Percentiles rank a stretch among this genome's conserved stretches.
phyloP scores from a whole-genome alignment of 2,888 invertebrate species.

The Plagodis pulveraria region DNA sequence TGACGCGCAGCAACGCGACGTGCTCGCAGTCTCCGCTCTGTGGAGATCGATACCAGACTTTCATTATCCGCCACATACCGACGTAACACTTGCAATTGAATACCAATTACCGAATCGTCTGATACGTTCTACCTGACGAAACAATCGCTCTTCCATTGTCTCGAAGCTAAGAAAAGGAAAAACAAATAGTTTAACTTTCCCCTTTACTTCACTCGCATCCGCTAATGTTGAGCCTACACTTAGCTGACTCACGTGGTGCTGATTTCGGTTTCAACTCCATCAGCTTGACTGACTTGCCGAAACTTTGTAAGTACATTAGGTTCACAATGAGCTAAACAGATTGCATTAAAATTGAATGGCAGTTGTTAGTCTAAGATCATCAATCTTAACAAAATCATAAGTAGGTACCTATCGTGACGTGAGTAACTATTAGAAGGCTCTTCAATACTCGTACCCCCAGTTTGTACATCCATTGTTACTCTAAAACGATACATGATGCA shows the following conservation, averaged over 20 bases:
- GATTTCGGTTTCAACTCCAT: conserved; percentile 78
- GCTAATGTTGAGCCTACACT: conserved; percentile 76
- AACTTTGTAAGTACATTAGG: conserved; percentile 32
- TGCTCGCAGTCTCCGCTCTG: conserved; percentile 51
- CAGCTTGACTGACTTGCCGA: conserved; percentile 63
- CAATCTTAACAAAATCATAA: conserved; percentile 43
- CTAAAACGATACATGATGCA: conserved; percentile 3
- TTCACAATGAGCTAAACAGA: conserved; percentile 38
- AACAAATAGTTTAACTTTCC: conserved; percentile 82
- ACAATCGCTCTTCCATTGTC: conserved; percentile 56
- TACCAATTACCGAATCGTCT: conserved; percentile 31
- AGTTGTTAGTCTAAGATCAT: conserved; percentile 38
- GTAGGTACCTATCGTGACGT: conserved; percentile 2
- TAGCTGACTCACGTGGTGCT: conserved; percentile 75
- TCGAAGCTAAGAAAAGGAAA: conserved; percentile 66
- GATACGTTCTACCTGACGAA: conserved; percentile 33
- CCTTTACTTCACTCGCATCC: conserved; percentile 74
- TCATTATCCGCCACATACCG: conserved; percentile 62
- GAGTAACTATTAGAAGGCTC: conserved; percentile 7
- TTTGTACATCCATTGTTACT: conserved; percentile 4
- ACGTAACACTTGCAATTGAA: conserved; percentile 54
- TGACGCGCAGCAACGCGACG: conserved; percentile 42
- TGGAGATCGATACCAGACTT: conserved; percentile 68
- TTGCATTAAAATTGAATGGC: conserved; percentile 46
- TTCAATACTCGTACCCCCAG: conserved; percentile 1